Conservation (phyloP, 2,888 invertebrate genomes). For the Ommatoiulus sabulosus region DNA sequence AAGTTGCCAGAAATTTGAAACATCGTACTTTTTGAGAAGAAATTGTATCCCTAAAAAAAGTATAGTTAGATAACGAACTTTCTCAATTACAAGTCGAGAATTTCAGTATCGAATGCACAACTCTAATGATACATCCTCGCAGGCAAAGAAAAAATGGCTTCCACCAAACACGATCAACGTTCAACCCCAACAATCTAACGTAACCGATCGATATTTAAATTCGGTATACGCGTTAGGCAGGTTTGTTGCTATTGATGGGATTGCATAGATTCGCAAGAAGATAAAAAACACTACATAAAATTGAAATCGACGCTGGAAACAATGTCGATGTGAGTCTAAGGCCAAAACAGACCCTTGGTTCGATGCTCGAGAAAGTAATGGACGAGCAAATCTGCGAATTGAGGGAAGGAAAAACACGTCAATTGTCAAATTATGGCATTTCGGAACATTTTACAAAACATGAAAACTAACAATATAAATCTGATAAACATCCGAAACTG, state of each 20-base stretch:
- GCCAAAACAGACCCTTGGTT: too few species aligned
- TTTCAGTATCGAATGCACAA: background rate
- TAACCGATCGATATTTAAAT: background rate
- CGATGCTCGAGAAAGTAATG: background rate
- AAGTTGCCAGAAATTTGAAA: background rate
- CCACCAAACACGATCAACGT: background rate
- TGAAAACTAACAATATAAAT: too few species aligned
- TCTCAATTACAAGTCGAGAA: background rate
- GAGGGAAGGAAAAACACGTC: background rate
- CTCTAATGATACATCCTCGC: background rate
- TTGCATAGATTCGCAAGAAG: background rate
- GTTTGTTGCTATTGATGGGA: background rate
- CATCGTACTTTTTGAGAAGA: background rate
- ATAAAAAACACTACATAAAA: background rate
- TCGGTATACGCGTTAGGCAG: background rate
- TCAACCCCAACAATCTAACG: background rate
- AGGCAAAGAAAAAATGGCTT: background rate
- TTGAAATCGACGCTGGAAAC: background rate
- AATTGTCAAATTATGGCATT: too few species aligned
- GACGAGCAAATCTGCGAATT: too few species aligned
- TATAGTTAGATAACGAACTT: too few species aligned
- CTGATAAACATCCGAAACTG: too few species aligned
- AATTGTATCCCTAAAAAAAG: too few species aligned
- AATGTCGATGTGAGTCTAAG: background rate
- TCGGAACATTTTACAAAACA: too few species aligned